Evolutionary conservation across 1,140 invertebrate genomes (phyloP), one percentile per base, ranked within the genome.

Genomic region (Diabrotica virgifera): DNA sequence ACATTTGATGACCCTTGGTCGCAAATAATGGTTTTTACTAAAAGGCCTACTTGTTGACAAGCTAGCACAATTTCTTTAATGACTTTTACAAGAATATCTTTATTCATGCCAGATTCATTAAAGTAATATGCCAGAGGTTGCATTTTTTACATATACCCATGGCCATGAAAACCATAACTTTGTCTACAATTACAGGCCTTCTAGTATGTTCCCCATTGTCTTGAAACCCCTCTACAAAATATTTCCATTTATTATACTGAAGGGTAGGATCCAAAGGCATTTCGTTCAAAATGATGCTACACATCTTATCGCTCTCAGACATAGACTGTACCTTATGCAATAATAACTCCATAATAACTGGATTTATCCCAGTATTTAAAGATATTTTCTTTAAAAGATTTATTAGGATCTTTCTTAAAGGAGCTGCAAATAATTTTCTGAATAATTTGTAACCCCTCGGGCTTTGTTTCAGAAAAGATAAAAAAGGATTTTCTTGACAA

Each of bases 291-390:
- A 71, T 13, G 5, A 71, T 13, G 38, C 63, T 61, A 10, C 53
- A 56, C 8, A 35, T 60, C 55, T 62, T 59, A 12, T 67, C 62
- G 38, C 12, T 56, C 6, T 59, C 36, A 13, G 14, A 12, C 54
- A 66, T 66, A 57, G 65, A 66, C 38, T 36, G 9, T 7, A 59
- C 46, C 12, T 52, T 36, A 14, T 12, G 24, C 59, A 62, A 2
- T 37, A 71, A 52, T 3, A 2, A 14, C 6, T 62, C 24, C 53
- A 70, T 64, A 5, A 67, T 62, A 4, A 72, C 55, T 63, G 52
- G 59, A 58, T 78, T 75, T 57, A 74, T 73, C 46, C 65, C 73
- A 54, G 70, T 62, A 46, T 69, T 67, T 50, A 72, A 74, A 11
- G 69, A 60, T 5, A 76, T 37, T 35, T 63, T 64, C 38, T 64